Conservation (phyloP, 2,888 invertebrate genomes). For the Acrobasis suavella region DNA sequence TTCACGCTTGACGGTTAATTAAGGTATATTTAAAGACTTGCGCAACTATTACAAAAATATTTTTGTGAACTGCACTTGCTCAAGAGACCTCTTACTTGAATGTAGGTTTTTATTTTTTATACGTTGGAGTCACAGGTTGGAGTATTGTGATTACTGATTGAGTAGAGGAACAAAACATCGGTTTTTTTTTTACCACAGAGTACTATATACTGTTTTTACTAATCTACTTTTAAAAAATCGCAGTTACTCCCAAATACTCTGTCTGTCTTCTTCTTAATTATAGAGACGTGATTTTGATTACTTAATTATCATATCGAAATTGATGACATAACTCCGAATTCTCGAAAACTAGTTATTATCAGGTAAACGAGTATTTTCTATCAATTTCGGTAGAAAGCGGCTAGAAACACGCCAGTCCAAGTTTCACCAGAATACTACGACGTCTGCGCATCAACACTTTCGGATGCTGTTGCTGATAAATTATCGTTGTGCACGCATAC, state of each 20-base stretch:
- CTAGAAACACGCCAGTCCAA: not conserved
- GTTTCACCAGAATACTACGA: constrained; percentile 17
- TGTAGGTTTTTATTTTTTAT: too few relatives aligned
- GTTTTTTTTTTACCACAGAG: too few relatives aligned
- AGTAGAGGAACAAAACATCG: too few relatives aligned
- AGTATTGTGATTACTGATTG: too few relatives aligned
- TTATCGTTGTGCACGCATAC: constrained; percentile 50
- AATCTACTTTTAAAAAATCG: too few relatives aligned
- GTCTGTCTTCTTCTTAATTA: not conserved
- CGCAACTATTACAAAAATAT: not conserved
- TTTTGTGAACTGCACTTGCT: not conserved
- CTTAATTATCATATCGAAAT: constrained; percentile 8
- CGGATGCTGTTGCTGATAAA: constrained; percentile 46
- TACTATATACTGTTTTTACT: too few relatives aligned
- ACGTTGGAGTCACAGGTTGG: too few relatives aligned
- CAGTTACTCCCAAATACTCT: too few relatives aligned
- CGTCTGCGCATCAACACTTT: constrained; percentile 27
- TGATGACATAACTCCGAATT: constrained; percentile 15
- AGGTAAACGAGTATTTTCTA: constrained; percentile 20
- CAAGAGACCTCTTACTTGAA: not conserved
- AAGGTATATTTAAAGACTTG: not conserved
- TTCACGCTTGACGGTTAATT: constrained; percentile 2
- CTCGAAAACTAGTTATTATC: constrained; percentile 9
- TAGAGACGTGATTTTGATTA: not conserved
- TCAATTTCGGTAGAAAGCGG: constrained; percentile 23